Percentiles rank a stretch among this genome's conserved stretches.
Evolutionary conservation across 2,113 vertebrate species (phyloP).

Genomic region (Apodemus sylvaticus): DNA sequence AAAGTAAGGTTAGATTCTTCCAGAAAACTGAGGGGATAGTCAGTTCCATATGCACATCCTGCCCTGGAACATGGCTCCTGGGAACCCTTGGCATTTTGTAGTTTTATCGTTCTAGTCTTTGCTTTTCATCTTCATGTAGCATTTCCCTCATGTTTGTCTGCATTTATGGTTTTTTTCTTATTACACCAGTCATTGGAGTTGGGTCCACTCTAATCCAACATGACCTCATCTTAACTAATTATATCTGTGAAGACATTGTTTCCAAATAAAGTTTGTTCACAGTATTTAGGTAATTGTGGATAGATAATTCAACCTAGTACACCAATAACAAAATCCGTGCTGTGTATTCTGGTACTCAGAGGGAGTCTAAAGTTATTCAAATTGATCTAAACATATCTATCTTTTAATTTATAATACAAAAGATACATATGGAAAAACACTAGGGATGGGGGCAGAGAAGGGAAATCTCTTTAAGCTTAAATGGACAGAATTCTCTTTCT

Average conservation of each 20-base stretch:
- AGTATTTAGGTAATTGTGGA: background rate
- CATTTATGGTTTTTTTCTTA: background rate
- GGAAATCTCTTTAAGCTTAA: background rate
- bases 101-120: background rate
- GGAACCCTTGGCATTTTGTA: background rate
- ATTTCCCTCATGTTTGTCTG: background rate
- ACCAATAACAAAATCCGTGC: background rate
- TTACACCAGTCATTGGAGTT: background rate
- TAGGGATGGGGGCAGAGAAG: background rate
- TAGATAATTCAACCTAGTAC: background rate
- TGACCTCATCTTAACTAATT: background rate
- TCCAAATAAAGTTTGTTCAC: slow-evolving; percentile 1
- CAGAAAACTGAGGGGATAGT: background rate
- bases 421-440: background rate
- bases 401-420: background rate
- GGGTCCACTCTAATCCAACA: background rate
- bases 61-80: background rate
- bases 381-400: background rate
- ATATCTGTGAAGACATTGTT: background rate
- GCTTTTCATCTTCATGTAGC: background rate
- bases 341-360: background rate
- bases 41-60: background rate
- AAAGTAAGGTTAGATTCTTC: background rate
- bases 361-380: background rate
- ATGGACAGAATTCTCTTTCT: background rate